Evolutionary conservation across 2,113 vertebrate genomes (phyloP).

Genomic region (Eulacestoma nigropectus): DNA sequence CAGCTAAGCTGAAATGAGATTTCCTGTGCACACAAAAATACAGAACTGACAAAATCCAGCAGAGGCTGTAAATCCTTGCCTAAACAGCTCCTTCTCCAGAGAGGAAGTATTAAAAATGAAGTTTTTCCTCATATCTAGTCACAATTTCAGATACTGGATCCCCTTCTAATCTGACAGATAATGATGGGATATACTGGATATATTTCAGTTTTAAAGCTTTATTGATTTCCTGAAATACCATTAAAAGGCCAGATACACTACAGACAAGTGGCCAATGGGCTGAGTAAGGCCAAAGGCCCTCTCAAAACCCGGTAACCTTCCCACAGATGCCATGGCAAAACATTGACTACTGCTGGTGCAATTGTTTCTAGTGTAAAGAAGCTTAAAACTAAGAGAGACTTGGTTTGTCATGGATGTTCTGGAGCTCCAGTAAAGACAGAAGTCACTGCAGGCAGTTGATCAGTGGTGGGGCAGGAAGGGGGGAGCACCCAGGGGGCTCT

Average conservation of each 20-base stretch:
- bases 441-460: not conserved
- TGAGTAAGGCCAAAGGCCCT: not conserved
- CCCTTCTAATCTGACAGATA: not conserved
- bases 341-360: not conserved
- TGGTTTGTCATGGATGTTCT: not conserved
- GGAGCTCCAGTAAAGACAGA: not conserved
- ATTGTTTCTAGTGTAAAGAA: not conserved
- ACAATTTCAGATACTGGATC: not conserved
- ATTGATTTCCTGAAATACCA: not conserved
- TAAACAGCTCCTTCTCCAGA: not conserved
- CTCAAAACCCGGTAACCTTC: not conserved
- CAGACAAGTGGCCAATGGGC: not conserved
- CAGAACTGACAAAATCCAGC: not conserved
- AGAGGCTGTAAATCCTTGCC: not conserved
- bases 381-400: not conserved
- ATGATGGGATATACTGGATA: not conserved
- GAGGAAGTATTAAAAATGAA: not conserved
- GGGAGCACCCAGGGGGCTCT: not conserved
- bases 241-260: not conserved
- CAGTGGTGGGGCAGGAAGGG: not conserved
- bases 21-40: not conserved
- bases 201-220: not conserved
- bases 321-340: not conserved
- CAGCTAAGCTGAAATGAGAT: slow-evolving; percentile 21
- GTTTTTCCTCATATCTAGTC: not conserved